A percentile compares a stretch with the other conserved stretches of the same genome.
Conservation (phyloP, 1,140 invertebrate genomes). For the Procambarus virginalis region DNA sequence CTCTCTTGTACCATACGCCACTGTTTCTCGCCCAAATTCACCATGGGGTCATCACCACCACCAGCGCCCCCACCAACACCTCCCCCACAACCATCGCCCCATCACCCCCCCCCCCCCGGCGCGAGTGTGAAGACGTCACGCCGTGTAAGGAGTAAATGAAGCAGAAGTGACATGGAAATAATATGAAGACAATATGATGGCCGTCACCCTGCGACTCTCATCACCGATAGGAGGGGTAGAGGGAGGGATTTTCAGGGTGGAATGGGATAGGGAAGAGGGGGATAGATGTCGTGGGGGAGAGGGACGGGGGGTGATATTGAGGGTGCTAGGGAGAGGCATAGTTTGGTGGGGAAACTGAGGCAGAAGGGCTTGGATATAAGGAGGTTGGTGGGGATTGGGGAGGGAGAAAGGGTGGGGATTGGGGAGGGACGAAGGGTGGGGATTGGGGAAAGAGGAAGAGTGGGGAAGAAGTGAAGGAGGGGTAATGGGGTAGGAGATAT, state of each 20-base stretch:
- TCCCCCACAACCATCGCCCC: neutral
- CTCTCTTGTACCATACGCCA: too few species aligned
- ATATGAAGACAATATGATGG: conserved; percentile 58
- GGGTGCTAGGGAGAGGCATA: neutral
- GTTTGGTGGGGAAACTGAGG: neutral
- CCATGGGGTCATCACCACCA: neutral
- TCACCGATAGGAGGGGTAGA: neutral
- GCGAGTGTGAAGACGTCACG: conserved; percentile 21
- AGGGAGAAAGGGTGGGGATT: neutral
- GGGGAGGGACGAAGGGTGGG: too few species aligned
- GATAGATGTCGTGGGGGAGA: neutral
- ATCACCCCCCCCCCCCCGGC: neutral
- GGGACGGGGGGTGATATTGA: neutral
- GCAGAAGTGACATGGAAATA: conserved; percentile 54
- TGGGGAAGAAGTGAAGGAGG: too few species aligned
- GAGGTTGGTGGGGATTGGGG: neutral
- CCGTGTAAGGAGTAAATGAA: conserved; percentile 56
- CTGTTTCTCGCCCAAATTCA: too few species aligned
- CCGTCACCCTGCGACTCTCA: conserved; percentile 39
- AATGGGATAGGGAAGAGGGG: neutral
- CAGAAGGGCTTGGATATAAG: neutral
- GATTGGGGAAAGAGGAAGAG: neutral
- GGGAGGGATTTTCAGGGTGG: neutral
- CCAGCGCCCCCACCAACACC: conserved; percentile 2
- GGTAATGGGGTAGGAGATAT: too few species aligned